These are phyloP conservation scores for Anabacerthia variegaticeps DNA, from an alignment of 2,797 vertebrate species.

Conservation along the genomic window DNA sequence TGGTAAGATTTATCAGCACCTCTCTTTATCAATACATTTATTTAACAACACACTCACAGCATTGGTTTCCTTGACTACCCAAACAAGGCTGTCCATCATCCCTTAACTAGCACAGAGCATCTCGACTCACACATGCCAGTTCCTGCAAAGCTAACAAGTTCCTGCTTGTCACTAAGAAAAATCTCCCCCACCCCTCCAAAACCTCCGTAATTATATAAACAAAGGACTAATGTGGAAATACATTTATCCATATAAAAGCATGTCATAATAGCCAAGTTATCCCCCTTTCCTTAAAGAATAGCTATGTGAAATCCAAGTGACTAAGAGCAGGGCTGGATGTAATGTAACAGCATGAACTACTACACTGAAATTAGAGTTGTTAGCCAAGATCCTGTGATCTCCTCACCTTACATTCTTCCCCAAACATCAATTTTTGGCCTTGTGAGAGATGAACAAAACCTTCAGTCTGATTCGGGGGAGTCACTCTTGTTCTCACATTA, in stretches of 20 bases:
- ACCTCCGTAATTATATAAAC: background rate
- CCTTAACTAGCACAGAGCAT: background rate
- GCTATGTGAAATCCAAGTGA: background rate
- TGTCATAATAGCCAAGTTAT: background rate
- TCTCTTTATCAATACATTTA: background rate
- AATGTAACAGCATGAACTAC: background rate
- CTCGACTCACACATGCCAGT: background rate
- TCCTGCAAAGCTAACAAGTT: background rate
- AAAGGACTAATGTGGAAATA: background rate
- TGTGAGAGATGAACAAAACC: constrained; percentile 8
- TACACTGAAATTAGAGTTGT: background rate
- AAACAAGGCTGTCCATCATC: background rate
- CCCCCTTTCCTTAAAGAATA: background rate
- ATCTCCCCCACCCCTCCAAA: background rate
- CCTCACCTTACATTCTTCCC: constrained; percentile 16
- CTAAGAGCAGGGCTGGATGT: background rate
- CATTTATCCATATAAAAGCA: background rate
- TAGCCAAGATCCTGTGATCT: constrained; percentile 10
- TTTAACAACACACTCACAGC: background rate
- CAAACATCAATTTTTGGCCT: constrained; percentile 26
- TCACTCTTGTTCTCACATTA: background rate
- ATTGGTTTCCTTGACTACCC: background rate
- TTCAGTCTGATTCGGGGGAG: background rate
- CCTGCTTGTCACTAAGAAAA: background rate
- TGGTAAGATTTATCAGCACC: background rate